Evolutionary conservation across 2,113 vertebrate genomes (phyloP).

Genomic region (Seriola rivoliana): DNA sequence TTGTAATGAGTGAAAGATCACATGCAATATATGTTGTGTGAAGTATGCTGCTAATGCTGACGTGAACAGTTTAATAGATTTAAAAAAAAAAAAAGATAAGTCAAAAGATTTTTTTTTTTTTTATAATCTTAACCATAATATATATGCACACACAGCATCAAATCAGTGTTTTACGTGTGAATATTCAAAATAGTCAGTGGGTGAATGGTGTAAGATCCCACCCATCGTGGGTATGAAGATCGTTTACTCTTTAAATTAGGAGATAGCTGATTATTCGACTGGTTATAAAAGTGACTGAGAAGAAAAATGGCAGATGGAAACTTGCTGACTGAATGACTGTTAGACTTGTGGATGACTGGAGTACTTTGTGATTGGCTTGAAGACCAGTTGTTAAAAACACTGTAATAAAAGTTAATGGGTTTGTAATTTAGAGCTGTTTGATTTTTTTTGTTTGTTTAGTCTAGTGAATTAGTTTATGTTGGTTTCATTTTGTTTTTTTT

Average conservation of each 20-base stretch:
- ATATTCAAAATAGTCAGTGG: neutral
- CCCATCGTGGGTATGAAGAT: neutral
- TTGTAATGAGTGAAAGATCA: neutral
- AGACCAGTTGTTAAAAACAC: neutral
- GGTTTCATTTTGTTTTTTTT: neutral
- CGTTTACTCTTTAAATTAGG: neutral
- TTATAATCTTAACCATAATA: neutral
- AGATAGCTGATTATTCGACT: neutral
- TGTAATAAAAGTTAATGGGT: neutral
- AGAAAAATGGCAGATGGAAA: neutral
- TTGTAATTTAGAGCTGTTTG: neutral
- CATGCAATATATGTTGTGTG: neutral
- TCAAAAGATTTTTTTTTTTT: too few relatives aligned
- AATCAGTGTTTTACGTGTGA: neutral
- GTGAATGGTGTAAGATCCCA: neutral
- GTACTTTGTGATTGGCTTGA: conserved; percentile 2
- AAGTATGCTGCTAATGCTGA: neutral
- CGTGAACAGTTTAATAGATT: neutral
- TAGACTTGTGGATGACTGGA: conserved; percentile 10
- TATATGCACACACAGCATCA: neutral
- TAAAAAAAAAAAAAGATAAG: neutral
- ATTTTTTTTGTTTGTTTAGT: too few relatives aligned
- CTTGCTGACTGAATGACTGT: conserved; percentile 22
- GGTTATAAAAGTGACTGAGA: conserved; percentile 13
- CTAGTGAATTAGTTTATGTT: neutral